phyloP scores from a whole-genome alignment of 2,888 invertebrate genomes.

The Pyrocoelia pectoralis region DNA sequence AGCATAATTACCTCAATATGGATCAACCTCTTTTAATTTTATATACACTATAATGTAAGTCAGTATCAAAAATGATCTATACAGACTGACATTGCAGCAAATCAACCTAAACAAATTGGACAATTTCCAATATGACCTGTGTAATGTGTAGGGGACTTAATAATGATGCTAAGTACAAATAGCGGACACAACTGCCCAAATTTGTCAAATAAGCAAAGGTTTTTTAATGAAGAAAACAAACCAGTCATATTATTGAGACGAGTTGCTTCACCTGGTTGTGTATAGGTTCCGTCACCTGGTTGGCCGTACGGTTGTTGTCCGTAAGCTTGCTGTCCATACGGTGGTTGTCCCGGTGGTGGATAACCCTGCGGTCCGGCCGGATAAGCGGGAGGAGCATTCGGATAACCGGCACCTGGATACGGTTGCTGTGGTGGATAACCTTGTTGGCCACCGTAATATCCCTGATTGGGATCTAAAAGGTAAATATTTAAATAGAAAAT shows the following conservation, averaged over 20 bases:
- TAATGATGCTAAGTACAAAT: no score
- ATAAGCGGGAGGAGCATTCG: slow-evolving; percentile 53
- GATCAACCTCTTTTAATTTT: no score
- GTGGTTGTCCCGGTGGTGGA: slow-evolving; percentile 51
- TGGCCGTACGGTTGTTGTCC: slow-evolving; percentile 50
- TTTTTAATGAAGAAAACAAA: slow-evolving; percentile 47
- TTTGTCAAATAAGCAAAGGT: neutral
- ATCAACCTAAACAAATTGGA: no score
- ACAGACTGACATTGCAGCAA: no score
- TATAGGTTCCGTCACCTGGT: slow-evolving; percentile 38
- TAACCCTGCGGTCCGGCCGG: slow-evolving; percentile 40
- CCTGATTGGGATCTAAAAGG: slow-evolving; percentile 50
- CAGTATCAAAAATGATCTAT: no score
- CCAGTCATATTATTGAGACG: slow-evolving; percentile 52
- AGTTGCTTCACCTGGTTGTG: slow-evolving; percentile 55
- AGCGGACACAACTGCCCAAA: neutral
- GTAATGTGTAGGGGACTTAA: no score
- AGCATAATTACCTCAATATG: no score
- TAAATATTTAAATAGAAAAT: slow-evolving; percentile 3
- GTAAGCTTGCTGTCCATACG: slow-evolving; percentile 31
- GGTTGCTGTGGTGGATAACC: slow-evolving; percentile 42
- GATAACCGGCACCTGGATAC: slow-evolving; percentile 51
- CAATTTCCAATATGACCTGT: no score
- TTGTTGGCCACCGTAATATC: slow-evolving; percentile 51
- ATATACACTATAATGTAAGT: no score